phyloP scores from a whole-genome alignment of 2,797 vertebrate genomes.

The Emydoidea blandingii region DNA sequence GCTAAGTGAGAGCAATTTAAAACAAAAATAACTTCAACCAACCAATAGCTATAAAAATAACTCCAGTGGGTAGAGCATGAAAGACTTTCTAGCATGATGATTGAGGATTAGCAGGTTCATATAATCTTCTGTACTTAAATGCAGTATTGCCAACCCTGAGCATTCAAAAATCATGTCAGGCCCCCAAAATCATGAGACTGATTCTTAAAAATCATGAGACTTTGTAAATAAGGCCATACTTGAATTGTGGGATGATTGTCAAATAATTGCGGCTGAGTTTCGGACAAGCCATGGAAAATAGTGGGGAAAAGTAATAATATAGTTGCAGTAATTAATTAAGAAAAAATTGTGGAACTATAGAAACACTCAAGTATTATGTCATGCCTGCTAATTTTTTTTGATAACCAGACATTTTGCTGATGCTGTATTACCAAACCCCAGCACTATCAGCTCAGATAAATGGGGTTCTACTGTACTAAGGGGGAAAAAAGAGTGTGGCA shows the following conservation, averaged over 20 bases:
- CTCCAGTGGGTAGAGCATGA: slow-evolving; percentile 64
- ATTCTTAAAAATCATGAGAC: neutral
- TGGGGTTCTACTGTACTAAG: neutral
- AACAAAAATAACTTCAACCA: slow-evolving; percentile 44
- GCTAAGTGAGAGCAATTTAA: slow-evolving; percentile 44
- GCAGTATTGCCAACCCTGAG: slow-evolving; percentile 40
- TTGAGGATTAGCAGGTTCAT: slow-evolving; percentile 51
- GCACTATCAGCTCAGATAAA: neutral
- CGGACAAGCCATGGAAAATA: neutral
- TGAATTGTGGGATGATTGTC: neutral
- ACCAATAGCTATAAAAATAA: slow-evolving; percentile 70
- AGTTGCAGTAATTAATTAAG: neutral
- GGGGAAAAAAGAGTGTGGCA: neutral
- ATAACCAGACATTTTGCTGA: neutral
- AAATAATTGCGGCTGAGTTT: neutral
- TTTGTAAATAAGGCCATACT: neutral
- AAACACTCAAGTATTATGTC: neutral
- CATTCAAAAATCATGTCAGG: slow-evolving; percentile 13
- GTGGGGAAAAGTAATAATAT: neutral
- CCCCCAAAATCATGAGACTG: neutral
- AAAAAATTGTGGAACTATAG: neutral
- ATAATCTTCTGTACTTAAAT: slow-evolving; percentile 68
- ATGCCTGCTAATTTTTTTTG: neutral
- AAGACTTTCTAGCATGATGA: slow-evolving; percentile 60
- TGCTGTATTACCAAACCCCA: neutral